Evolutionary conservation across 2,888 invertebrate genomes (phyloP), one percentile per base, ranked within the genome.

Genomic region (Xylota sylvarum): DNA sequence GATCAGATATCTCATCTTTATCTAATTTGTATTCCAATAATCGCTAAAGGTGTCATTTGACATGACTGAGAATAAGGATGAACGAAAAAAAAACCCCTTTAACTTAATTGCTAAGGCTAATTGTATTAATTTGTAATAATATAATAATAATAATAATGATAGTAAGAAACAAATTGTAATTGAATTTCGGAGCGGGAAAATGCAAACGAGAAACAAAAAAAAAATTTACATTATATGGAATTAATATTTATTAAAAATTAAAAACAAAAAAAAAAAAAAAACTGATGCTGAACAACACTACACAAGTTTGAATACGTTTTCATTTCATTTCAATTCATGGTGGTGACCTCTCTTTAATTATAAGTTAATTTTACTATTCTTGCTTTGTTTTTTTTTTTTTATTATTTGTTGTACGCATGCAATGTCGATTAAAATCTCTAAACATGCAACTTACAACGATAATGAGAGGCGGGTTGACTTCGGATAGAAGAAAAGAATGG

Each of bases 181-280:
- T 64, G 48, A 67, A 77, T 64, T 69, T 40, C 40, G 62, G 55
- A 65, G 30, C 70, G 27, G 69, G 48, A 64, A 74, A 40, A 70
- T 52, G 58, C 46, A 84, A 56, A 58, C 14, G 30, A 52, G 55
- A 43, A 73, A 23, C 17, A 43, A 55, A 52, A 43, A 73, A 19
- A 70, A 14, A 46, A 58, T 52, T 43, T 40, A 40, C 23, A 52
- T 17, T 30, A 69, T 37, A 67, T 77, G 77, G 30, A 81, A 70
- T 70, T 77, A 78, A 79, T 84, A 84, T 84, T 84, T 84, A 84
- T 79, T 84, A 79, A 84, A 78, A 58, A 76, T 55, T 46, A 40
- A 78, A 79, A 37, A 12, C 7, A 37, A 37, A 32, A 32, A 32
- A 32, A 32, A 37, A 37, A 37, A 37, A 37, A 37, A 37, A 56